phyloP scores from a whole-genome alignment of 2,113 vertebrate genomes.

The Anolis carolinensis region DNA sequence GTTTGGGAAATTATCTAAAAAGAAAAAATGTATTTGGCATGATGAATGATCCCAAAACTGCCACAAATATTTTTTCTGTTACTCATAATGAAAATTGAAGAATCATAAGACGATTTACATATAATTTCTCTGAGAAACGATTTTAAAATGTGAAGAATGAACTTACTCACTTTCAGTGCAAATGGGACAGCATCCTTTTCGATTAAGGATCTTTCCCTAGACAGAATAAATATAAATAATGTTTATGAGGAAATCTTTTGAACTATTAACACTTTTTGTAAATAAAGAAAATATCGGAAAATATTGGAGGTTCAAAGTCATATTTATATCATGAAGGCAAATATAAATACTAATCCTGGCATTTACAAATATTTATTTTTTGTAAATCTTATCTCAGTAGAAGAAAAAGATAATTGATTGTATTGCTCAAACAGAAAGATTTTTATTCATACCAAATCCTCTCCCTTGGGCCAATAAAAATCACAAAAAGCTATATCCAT shows the following conservation, averaged over 20 bases:
- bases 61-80: background rate
- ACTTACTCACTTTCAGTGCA: constrained; percentile 99
- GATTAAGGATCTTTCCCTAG: constrained; percentile 98
- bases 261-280: constrained; percentile 41
- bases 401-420: constrained; percentile 32
- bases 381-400: constrained; percentile 53
- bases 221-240: constrained; percentile 65
- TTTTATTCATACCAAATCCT: constrained; percentile 6
- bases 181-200: constrained; percentile 98
- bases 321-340: constrained; percentile 24
- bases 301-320: constrained; percentile 54
- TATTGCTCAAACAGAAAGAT: background rate
- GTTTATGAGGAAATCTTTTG: constrained; percentile 49
- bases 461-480: background rate
- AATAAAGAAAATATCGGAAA: constrained; percentile 63
- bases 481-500: background rate
- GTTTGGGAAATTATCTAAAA: background rate
- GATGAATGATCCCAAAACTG: background rate
- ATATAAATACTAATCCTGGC: background rate
- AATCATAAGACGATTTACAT: constrained; percentile 20
- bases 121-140: constrained; percentile 32
- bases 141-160: constrained; percentile 49
- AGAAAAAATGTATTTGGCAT: background rate
- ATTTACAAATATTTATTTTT: constrained; percentile 22
- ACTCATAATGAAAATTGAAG: constrained; percentile 13